Evolutionary conservation across 2,888 invertebrate species (phyloP), one percentile per base, ranked within the genome.

Genomic region (Diadegma fenestrale): DNA sequence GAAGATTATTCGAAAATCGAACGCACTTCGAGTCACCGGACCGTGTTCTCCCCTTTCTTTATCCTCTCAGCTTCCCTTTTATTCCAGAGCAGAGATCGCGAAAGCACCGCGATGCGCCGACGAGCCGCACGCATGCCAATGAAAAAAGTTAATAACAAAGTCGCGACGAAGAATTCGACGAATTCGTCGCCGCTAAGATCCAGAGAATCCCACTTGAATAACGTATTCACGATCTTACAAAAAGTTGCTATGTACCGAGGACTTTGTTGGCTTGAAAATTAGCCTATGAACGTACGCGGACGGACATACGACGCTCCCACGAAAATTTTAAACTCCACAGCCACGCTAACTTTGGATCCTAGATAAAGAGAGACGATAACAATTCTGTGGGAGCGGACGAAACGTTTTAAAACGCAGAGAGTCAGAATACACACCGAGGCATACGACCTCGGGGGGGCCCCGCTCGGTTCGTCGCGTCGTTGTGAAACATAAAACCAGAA

Each of bases 291-390:
- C 51, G 48, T 8, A 63, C n/a, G 58, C n/a, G 58, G 45, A 58
- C 66, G 58, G 45, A 58, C 66, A 69, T 64, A 69, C 69, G 69
- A 63, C 64, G 79, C 76, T 80, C 82, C 80, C 79, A 80, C 75
- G 85, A 85, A 51, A 51, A 85, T 80, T 85, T 76, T 80, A 76
- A 75, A 75, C 71, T 82, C 54, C 58, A n/a, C n/a, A 19, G 77
- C 85, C 41, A 66, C 82, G 89, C 90, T 91, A 91, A 91, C 88
- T 88, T 87, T 90, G 91, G 91, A 91, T 91, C 89, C 88, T 88
- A 91, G 91, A 91, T 91, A 89, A 88, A 78, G 87, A 80, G 66
- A 64, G 78, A 79, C 81, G 84, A 84, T 84, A 86, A 84, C 66
- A 64, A 75, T 64, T 79, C 71, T 73, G 72, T 75, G 78, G 81